A percentile compares a stretch with the other conserved stretches of the same genome.
These are phyloP conservation scores for Myripristis jacobus DNA, from an alignment of 2,797 vertebrate genomes.

Conservation along the genomic window DNA sequence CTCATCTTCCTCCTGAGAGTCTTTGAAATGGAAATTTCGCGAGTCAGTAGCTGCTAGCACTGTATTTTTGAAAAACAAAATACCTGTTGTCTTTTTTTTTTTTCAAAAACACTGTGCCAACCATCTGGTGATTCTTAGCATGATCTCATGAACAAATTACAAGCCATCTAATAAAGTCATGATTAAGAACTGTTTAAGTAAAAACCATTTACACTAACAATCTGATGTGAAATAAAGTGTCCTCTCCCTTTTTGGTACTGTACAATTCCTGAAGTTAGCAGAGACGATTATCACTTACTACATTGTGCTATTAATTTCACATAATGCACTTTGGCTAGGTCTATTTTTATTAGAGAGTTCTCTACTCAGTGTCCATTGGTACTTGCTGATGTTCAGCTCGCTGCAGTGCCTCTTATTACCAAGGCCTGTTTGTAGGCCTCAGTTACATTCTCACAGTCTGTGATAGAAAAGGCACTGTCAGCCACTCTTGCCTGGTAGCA, in stretches of 20 bases:
- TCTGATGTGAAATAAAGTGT: constrained; percentile 23
- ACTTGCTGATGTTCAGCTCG: constrained; percentile 77
- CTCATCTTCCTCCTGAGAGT: constrained; percentile 38
- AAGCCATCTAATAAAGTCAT: neutral
- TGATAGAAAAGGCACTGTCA: constrained; percentile 88
- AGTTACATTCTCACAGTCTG: constrained; percentile 84
- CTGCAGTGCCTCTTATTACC: constrained; percentile 71
- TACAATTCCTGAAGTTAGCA: constrained; percentile 44
- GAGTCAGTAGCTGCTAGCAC: neutral
- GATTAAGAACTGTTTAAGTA: constrained; percentile 1
- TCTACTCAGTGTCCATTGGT: constrained; percentile 5
- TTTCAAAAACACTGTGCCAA: constrained; percentile 7
- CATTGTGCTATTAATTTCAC: constrained; percentile 22
- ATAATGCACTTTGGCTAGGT: constrained; percentile 48
- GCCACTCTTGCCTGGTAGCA: constrained; percentile 83
- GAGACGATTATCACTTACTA: constrained; percentile 15
- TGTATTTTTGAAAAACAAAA: constrained; percentile 1
- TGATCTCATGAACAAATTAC: constrained; percentile 5
- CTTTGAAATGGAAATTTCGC: constrained; percentile 35
- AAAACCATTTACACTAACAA: constrained; percentile 32
- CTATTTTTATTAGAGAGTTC: constrained; percentile 16
- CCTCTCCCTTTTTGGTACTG: constrained; percentile 62
- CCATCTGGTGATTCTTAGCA: neutral
- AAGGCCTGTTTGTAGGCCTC: constrained; percentile 83
- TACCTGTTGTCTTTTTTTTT: neutral